Base-by-base conservation (phyloP, 2,888 invertebrate genomes). In the Xylota segnis region DNA sequence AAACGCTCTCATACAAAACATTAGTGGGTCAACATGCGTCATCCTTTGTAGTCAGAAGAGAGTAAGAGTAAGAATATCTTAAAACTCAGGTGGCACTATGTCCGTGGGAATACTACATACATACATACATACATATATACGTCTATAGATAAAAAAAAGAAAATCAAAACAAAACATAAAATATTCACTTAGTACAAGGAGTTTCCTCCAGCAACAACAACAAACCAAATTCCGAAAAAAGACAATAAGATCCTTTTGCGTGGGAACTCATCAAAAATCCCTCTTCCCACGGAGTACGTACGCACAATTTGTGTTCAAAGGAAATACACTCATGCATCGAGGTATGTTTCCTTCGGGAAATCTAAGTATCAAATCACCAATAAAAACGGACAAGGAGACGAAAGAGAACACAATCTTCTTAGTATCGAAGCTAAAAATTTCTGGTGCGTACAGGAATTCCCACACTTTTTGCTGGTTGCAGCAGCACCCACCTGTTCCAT, bases 191-290 rank as follows among this genome's bases (percentile, higher is more conserved):
- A 56, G 43, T 43, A 18, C 14, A 50, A 43, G 18, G 18, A 32
- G 32, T 34, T 56, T 7, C 37, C 34, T 47, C 5, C 18, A 12
- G 10, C 52, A 75, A 45, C 54, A 71, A 71, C 54, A 63, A 74
- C 47, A 70, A 63, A 50, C 68, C 45, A 23, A 23, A 23, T 23
- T 47, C 68, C 59, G 34, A 72, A 83, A 40, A 40, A 54, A 79
- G 14, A 75, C 65, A 79, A 75, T 70, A 65, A 68, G 58, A 63
- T 89, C 89, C 88, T 89, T 23, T 23, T 89, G 89, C 90, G 89
- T 90, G 90, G 89, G 90, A 90, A 90, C 88, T 87, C 72, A 77
- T 71, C 84, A 74, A 88, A 89, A 90, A 90, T 90, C 89, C 89
- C 89, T 89, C 86, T 90, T 90, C 90, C 90, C 90, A 90, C 89